A percentile compares a stretch with the other conserved stretches of the same genome.
These are phyloP conservation scores for Rhinichthys klamathensis DNA, from an alignment of 2,113 vertebrate species.

Conservation along the genomic window DNA sequence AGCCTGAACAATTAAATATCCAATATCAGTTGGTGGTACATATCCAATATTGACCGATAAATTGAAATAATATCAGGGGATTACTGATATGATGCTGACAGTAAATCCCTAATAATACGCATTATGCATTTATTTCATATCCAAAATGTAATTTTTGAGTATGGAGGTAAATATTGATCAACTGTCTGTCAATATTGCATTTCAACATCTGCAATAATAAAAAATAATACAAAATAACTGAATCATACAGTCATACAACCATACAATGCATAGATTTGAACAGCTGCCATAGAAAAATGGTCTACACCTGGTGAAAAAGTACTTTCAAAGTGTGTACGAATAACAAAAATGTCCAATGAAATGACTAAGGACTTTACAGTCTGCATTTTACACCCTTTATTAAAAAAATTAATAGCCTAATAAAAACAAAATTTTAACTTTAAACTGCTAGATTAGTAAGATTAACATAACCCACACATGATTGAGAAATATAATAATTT, in stretches of 20 bases:
- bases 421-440: too few species aligned
- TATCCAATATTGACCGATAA: background rate
- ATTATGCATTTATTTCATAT: background rate
- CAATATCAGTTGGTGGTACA: background rate
- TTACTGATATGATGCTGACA: background rate
- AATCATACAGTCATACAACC: background rate
- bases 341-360: background rate
- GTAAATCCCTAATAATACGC: background rate
- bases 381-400: background rate
- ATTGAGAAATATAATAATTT: conserved; percentile 11
- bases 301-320: background rate
- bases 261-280: too few species aligned
- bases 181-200: background rate
- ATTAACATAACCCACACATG: background rate
- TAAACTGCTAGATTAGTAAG: background rate
- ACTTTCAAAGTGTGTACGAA: background rate
- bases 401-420: too few species aligned
- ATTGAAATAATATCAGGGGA: too few species aligned
- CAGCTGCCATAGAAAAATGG: too few species aligned
- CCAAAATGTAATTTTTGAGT: background rate
- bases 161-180: background rate
- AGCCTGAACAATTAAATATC: background rate
- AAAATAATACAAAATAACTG: background rate
- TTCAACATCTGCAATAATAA: background rate
- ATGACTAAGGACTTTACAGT: background rate